A percentile compares a stretch with the other conserved stretches of the same genome.
These are phyloP conservation scores for Tokudaia muenninki DNA, from an alignment of 2,797 vertebrate genomes.

Conservation along the genomic window DNA sequence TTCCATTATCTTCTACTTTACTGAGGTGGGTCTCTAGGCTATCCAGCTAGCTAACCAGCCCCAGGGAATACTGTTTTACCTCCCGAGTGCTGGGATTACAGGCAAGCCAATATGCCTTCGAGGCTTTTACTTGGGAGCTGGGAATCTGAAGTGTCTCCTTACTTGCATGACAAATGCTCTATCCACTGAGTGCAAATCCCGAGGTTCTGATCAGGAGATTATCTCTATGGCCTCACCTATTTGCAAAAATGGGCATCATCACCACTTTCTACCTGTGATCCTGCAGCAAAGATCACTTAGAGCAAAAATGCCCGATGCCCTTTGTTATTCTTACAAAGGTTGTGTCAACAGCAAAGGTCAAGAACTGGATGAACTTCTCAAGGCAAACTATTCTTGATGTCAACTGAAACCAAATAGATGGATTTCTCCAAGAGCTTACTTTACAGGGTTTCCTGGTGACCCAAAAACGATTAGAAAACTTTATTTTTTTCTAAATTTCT, in stretches of 20 bases:
- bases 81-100: background rate
- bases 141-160: background rate
- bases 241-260: background rate
- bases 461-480: conserved; percentile 61
- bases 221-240: background rate
- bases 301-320: background rate
- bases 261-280: conserved; percentile 37
- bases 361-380: background rate
- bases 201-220: background rate
- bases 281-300: background rate
- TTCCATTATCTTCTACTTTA: background rate
- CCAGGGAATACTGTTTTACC: background rate
- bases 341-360: conserved; percentile 64
- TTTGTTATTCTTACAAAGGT: conserved; percentile 59
- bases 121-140: background rate
- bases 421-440: conserved; percentile 50
- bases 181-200: too few species aligned
- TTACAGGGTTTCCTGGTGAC: conserved; percentile 65
- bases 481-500: conserved; percentile 55
- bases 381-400: conserved; percentile 60
- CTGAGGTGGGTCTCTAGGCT: background rate
- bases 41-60: background rate
- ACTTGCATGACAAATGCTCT: background rate
- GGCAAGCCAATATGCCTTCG: too few species aligned
- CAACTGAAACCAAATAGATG: conserved; percentile 66